phyloP scores from a whole-genome alignment of 2,888 invertebrate genomes.

The Augiades crinisus region DNA sequence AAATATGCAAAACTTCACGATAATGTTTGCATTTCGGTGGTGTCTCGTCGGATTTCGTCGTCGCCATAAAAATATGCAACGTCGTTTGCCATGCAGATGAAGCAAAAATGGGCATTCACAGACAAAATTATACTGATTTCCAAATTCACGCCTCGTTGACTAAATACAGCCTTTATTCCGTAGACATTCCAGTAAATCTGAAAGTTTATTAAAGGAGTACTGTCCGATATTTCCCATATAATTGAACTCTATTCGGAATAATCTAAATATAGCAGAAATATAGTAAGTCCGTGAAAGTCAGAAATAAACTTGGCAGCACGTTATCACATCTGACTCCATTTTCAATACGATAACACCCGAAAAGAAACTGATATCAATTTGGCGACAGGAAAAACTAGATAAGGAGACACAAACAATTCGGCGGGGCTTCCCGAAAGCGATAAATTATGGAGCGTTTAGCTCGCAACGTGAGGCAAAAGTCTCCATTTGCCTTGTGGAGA shows the following conservation, averaged over 20 bases:
- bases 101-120: conserved; percentile 40
- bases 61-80: conserved; percentile 47
- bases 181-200: conserved; percentile 22
- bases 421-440: conserved; percentile 13
- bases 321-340: conserved; percentile 7
- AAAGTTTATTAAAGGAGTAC: background rate
- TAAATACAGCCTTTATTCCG: conserved; percentile 31
- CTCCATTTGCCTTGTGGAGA: background rate
- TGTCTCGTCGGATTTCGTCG: conserved; percentile 30
- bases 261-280: too few species aligned
- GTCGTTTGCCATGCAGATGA: conserved; percentile 58
- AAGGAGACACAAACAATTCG: conserved; percentile 21
- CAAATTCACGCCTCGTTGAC: conserved; percentile 37
- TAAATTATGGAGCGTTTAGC: conserved; percentile 21
- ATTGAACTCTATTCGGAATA: too few species aligned
- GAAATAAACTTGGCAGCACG: background rate
- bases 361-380: conserved; percentile 21
- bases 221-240: background rate
- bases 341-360: conserved; percentile 14
- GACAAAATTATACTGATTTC: conserved; percentile 40
- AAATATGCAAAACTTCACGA: conserved; percentile 74
- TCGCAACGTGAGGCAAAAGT: conserved; percentile 12
- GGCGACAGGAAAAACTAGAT: conserved; percentile 22
- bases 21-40: conserved; percentile 62
- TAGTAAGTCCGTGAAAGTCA: background rate